phyloP scores from a whole-genome alignment of 92 coral and sea anemone genomes.

The Epizoanthus illoricatus region DNA sequence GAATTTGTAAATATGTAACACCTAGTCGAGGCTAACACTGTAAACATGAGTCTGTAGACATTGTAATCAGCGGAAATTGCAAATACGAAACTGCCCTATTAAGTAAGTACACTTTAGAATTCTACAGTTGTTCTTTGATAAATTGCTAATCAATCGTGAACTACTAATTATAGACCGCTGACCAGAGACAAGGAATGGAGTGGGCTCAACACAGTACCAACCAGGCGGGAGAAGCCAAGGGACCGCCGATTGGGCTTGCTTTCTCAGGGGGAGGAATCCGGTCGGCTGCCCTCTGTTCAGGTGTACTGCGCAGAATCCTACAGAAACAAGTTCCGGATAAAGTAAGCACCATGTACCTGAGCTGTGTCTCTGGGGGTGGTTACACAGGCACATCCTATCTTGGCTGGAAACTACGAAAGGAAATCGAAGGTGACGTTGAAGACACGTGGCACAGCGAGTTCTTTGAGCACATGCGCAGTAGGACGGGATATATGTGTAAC shows the following conservation, averaged over 20 bases:
- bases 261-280: slow-evolving; percentile 13
- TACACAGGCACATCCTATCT: slow-evolving; percentile 11
- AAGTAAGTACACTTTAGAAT: too few species aligned
- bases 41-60: too few species aligned
- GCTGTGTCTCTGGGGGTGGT: slow-evolving; percentile 14
- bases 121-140: too few species aligned
- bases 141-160: too few species aligned
- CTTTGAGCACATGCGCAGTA: slow-evolving; percentile 53
- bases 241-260: background rate
- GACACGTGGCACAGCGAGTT: slow-evolving; percentile 21
- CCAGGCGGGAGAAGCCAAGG: background rate
- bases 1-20: too few species aligned
- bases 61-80: too few species aligned
- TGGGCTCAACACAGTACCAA: background rate
- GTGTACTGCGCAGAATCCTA: slow-evolving; percentile 9
- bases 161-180: background rate
- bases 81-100: too few species aligned
- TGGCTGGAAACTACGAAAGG: background rate
- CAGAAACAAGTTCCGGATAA: background rate
- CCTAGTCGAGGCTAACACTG: too few species aligned
- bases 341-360: background rate
- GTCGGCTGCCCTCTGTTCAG: slow-evolving; percentile 4
- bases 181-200: background rate
- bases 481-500: slow-evolving; percentile 49
- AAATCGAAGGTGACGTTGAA: background rate